These are phyloP conservation scores for Trypoxylus dichotomus DNA, from an alignment of 1,140 invertebrate genomes.

Conservation along the genomic window DNA sequence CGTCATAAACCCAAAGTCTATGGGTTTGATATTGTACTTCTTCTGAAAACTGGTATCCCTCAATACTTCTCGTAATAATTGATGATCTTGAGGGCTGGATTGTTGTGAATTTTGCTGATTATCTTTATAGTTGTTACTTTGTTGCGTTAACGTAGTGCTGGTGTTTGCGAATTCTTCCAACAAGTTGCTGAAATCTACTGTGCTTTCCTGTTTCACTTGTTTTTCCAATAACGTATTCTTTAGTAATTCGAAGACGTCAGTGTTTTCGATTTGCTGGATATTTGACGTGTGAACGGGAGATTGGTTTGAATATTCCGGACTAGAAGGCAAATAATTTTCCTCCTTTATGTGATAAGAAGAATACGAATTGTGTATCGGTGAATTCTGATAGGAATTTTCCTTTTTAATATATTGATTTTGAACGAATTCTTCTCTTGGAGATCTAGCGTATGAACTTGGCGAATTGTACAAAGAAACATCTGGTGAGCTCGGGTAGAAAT, in stretches of 20 bases:
- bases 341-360: conserved; percentile 52
- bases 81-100: conserved; percentile 65
- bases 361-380: conserved; percentile 31
- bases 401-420: conserved; percentile 45
- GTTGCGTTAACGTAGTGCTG: conserved; percentile 1
- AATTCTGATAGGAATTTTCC: conserved; percentile 39
- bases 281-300: background rate
- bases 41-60: conserved; percentile 82
- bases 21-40: conserved; percentile 75
- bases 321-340: conserved; percentile 45
- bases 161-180: conserved; percentile 51
- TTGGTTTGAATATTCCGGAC: background rate
- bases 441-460: conserved; percentile 47
- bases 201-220: conserved; percentile 48
- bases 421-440: conserved; percentile 43
- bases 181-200: conserved; percentile 53
- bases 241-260: conserved; percentile 27
- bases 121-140: conserved; percentile 29
- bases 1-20: conserved; percentile 65
- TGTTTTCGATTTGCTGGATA: conserved; percentile 1
- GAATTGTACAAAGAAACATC: conserved; percentile 49
- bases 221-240: conserved; percentile 27
- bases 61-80: conserved; percentile 76
- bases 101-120: conserved; percentile 11
- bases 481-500: conserved; percentile 50